Conservation (phyloP, 92 coral and sea anemone species). For the Pocillopora meandrina region DNA sequence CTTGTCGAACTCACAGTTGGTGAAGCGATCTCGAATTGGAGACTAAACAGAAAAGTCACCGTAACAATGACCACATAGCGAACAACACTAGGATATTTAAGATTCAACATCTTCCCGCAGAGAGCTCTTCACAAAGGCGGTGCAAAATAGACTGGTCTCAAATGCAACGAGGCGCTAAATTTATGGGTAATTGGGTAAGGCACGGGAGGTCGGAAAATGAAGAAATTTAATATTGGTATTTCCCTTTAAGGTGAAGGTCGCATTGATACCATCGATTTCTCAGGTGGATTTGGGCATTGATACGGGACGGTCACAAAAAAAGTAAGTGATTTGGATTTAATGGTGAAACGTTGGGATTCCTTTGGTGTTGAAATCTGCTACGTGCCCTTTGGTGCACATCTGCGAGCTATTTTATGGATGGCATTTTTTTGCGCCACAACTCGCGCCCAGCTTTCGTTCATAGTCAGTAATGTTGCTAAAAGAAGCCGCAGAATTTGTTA, state of each 20-base stretch:
- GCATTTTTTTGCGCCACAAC: not conserved
- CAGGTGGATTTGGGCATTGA: conserved; percentile 25
- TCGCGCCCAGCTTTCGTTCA: conserved; percentile 16
- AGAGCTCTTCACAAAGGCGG: not conserved
- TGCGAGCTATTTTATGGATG: not conserved
- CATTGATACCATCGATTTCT: conserved; percentile 21
- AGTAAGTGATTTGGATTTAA: conserved; percentile 16
- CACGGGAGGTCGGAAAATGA: conserved; percentile 43
- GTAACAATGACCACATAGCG: not conserved
- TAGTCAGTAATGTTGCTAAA: not conserved
- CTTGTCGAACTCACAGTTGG: conserved; percentile 20
- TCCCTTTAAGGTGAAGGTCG: conserved; percentile 49
- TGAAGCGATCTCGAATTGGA: conserved; percentile 20
- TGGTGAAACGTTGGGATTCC: conserved; percentile 6
- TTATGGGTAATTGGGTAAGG: conserved; percentile 2
- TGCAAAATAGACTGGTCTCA: not conserved
- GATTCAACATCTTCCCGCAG: conserved; percentile 11
- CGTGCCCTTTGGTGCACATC: not conserved
- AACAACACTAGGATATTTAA: not conserved
- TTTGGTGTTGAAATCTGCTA: conserved; percentile 17
- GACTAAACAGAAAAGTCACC: conserved; percentile 12
- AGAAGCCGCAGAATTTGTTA: conserved; percentile 28
- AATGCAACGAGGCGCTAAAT: conserved; percentile 19
- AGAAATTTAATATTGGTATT: conserved; percentile 48
- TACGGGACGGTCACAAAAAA: conserved; percentile 1